These are phyloP conservation scores for Sphyrna mokarran DNA, from an alignment of 2,113 vertebrate species.

Conservation along the genomic window DNA sequence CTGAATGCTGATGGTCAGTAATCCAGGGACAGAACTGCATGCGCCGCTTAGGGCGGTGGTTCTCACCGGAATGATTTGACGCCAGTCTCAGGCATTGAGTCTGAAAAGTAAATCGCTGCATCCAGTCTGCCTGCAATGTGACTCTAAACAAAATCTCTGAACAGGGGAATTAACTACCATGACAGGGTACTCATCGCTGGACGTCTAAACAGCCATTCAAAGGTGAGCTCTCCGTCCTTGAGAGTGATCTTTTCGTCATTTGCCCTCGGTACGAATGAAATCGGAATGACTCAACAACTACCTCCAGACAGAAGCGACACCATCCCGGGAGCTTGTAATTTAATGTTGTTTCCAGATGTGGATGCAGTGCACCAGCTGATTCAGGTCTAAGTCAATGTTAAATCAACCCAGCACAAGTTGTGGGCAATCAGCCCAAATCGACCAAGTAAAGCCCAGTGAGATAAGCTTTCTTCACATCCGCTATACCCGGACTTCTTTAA, in stretches of 20 bases:
- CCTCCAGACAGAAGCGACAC: neutral
- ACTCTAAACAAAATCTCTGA: neutral
- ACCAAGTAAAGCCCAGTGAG: too few species aligned
- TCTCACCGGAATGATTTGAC: neutral
- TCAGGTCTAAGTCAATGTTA: neutral
- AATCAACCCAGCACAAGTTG: neutral
- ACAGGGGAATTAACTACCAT: neutral
- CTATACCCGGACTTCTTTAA: too few species aligned
- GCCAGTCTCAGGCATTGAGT: neutral
- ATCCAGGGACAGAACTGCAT: neutral
- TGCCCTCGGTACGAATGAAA: too few species aligned
- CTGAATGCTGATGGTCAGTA: neutral
- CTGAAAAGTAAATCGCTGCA: neutral
- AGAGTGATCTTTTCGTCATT: too few species aligned
- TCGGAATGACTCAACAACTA: neutral
- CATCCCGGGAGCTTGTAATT: neutral
- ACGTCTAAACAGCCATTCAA: too few species aligned
- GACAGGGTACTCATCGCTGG: too few species aligned
- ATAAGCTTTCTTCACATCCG: too few species aligned
- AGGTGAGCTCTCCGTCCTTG: too few species aligned
- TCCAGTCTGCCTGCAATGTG: neutral
- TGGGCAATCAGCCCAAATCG: too few species aligned
- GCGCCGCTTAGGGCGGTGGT: neutral
- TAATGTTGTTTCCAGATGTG: neutral
- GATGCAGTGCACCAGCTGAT: neutral